Percentiles rank a stretch among this genome's conserved stretches.
These are phyloP conservation scores for Caenorhabditis drosophilae DNA, from an alignment of 2,888 invertebrate genomes.

Conservation along the genomic window DNA sequence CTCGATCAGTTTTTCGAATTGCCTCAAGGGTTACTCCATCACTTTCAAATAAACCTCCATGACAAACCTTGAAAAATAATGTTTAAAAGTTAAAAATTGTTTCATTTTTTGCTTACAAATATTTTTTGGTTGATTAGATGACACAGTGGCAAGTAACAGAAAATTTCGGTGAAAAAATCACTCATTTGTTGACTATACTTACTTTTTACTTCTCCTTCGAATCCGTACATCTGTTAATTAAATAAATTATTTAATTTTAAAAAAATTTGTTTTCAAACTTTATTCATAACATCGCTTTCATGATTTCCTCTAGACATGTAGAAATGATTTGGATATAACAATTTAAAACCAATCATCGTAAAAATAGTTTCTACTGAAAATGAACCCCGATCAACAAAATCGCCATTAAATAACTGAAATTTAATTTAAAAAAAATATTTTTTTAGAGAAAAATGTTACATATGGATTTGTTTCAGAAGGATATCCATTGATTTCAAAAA, in stretches of 20 bases:
- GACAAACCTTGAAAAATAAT: conserved; percentile 83
- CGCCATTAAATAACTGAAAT: conserved; percentile 88
- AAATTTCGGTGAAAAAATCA: conserved; percentile 95
- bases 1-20: conserved; percentile 85
- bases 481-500: conserved; percentile 93
- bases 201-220: conserved; percentile 94
- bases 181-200: conserved; percentile 93
- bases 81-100: conserved; percentile 1
- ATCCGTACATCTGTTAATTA: conserved; percentile 88
- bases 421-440: not conserved
- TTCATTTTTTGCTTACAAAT: conserved; percentile 74
- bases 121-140: conserved; percentile 89
- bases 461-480: conserved; percentile 95
- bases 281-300: conserved; percentile 94
- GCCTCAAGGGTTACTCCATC: conserved; percentile 92
- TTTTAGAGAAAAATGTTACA: conserved; percentile 75
- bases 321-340: conserved; percentile 93
- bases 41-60: conserved; percentile 93
- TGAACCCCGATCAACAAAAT: conserved; percentile 98
- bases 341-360: conserved; percentile 91
- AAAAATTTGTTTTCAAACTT: conserved; percentile 38
- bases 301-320: conserved; percentile 99
- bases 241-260: conserved; percentile 2
- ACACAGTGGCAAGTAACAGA: conserved; percentile 93
- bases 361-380: conserved; percentile 99